phyloP scores from a whole-genome alignment of 2,888 invertebrate genomes.

The Drosophila formosana region DNA sequence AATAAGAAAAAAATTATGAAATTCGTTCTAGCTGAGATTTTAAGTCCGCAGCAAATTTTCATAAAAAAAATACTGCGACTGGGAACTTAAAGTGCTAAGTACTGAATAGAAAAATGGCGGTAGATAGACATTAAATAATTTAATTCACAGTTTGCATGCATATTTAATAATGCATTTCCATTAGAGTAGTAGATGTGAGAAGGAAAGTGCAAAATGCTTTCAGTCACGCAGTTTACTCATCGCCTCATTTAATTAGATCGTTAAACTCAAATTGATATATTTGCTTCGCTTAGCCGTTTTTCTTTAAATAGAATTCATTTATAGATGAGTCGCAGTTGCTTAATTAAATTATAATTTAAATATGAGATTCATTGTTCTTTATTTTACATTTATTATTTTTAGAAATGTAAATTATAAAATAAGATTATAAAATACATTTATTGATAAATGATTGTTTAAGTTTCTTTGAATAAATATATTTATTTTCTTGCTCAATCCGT shows the following conservation, averaged over 20 bases:
- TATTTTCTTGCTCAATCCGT: not conserved
- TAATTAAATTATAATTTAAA: not conserved
- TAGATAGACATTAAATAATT: conserved; percentile 4
- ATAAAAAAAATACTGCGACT: not conserved
- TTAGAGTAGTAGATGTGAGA: not conserved
- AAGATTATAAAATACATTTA: too few species aligned
- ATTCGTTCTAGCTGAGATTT: conserved; percentile 57
- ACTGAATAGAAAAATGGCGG: not conserved
- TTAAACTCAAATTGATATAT: not conserved
- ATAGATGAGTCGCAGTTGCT: not conserved
- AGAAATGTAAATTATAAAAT: not conserved
- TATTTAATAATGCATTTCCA: conserved; percentile 9
- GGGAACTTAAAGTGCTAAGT: not conserved
- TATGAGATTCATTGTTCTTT: not conserved
- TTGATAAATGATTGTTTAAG: too few species aligned
- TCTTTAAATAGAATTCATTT: too few species aligned
- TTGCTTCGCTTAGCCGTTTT: not conserved
- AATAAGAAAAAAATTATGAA: conserved; percentile 35
- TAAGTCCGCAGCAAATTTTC: conserved; percentile 23
- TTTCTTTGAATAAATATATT: too few species aligned
- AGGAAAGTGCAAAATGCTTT: not conserved
- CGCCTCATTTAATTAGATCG: not conserved
- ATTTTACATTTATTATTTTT: not conserved
- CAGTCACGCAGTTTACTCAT: conserved; percentile 24
- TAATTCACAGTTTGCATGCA: conserved; percentile 12